Base-by-base conservation (phyloP, 2,888 invertebrate species). In the Drosophila yooni region DNA sequence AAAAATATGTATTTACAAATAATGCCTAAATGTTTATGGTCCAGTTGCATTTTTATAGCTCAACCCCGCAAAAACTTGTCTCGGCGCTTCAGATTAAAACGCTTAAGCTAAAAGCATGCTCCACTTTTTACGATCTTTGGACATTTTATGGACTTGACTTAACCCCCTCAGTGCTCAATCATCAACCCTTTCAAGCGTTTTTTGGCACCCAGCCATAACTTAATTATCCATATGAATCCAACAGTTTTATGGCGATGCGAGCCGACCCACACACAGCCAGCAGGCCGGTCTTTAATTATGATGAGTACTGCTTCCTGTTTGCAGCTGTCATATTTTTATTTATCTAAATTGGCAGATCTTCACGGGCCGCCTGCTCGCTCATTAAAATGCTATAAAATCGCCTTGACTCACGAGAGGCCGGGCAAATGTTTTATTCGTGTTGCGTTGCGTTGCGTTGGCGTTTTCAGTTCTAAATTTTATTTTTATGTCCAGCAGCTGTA, bases 281-380 rank as follows among this genome's bases (percentile, higher is more conserved):
- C 70, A 46, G 70, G 74, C 74, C 57, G 58, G 53, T 51, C 61
- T 64, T 89, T 85, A 85, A 85, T 85, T 85, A 85, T 84, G 85
- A 85, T 89, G 85, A 85, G 88, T 88, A 87, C 76, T 53, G 56
- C 50, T 50, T 27, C n/a, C 64, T 61, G 65, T 62, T 46, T 53
- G 76, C 88, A 89, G 86, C 86, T 90, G 87, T 86, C 88, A 87
- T 83, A 90, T 90, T 87, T 83, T 79, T 90, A 81, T 83, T 77
- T 87, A 86, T 87, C 90, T 90, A 53, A 81, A 81, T 75, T 77
- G 57, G 43, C 48, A 86, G 77, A 87, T 87, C 90, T 90, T 90
- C 83, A 88, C 78, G 85, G 71, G 29, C 56, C 34, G 33, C 56
- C 34, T 57, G 70, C 77, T 79, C 89, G 70, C 77, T 79, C 89